Base-by-base conservation (phyloP, 2,113 vertebrate genomes). In the Poicephalus meyeri region DNA sequence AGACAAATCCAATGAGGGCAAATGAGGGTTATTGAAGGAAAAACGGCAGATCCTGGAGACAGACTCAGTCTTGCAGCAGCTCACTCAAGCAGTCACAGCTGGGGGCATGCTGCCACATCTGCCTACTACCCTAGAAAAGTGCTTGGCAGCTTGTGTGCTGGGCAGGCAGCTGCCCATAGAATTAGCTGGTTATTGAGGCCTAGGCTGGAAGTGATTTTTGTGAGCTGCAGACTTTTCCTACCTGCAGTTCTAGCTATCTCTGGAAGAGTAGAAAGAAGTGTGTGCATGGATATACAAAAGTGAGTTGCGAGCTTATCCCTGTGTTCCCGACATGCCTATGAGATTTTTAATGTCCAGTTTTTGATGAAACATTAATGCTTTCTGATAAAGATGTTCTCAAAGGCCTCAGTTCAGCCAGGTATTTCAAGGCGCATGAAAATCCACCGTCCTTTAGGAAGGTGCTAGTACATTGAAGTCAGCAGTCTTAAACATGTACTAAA, bases 91-190 rank as follows among this genome's bases (percentile, higher is more conserved):
- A 19, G 37, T 24, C 24, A 16, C 23, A n/a, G 23, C 35, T 70
- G 50, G 50, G 39, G 26, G 10, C 31, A 41, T 60, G 46, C 37
- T 91, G 58, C 8, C 8, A 7, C 0, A 1, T 77, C 20, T 84
- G 33, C 49, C n/a, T 1, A 0, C 0, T 9, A 21, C 19, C 20
- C 33, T n/a, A 49, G 19, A 35, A 39, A 61, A 47, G 44, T 35
- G 20, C 35, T 77, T 2, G 0, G 68, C 39, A 69, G 16, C 41
- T 3, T 10, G 28, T 23, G 35, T 35, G 61, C 49, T 80, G 88
- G 60, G 55, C 69, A 79, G 70, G 44, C 60, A 69, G 58, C 24
- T 79, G 39, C 35, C 29, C 2, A 2, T 23, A 44, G 63, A 50
- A 46, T 39, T 11, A 31, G 5, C 28, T 69, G 39, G 33, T 46